Percentiles rank a stretch among this genome's conserved stretches.
phyloP scores from a whole-genome alignment of 2,797 vertebrate genomes.

The Myotis pilosus region DNA sequence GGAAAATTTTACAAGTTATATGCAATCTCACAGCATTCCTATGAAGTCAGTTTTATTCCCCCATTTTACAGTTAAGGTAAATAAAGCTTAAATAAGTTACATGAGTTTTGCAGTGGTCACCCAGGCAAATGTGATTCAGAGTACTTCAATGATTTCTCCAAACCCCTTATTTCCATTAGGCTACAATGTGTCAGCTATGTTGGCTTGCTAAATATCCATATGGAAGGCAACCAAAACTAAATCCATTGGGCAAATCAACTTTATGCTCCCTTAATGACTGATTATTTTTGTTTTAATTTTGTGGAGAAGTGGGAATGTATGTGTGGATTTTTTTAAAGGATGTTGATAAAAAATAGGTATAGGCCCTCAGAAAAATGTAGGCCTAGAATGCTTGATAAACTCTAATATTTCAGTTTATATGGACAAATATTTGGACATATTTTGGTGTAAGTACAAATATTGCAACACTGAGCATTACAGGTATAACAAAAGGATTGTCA shows the following conservation, averaged over 20 bases:
- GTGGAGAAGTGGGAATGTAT: neutral
- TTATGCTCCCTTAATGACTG: neutral
- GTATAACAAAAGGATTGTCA: neutral
- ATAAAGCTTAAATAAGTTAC: conserved; percentile 20
- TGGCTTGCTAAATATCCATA: conserved; percentile 8
- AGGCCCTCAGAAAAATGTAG: neutral
- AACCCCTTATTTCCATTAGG: neutral
- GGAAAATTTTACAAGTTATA: neutral
- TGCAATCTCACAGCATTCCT: neutral
- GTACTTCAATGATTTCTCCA: conserved; percentile 2
- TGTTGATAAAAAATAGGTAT: conserved; percentile 40
- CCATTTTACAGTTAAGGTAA: conserved; percentile 5
- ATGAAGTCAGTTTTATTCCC: neutral
- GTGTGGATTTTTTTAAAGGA: conserved; percentile 30
- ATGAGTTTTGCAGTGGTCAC: neutral
- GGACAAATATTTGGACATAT: neutral
- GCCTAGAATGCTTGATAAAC: conserved; percentile 19
- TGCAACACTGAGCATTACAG: neutral
- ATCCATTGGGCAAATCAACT: neutral
- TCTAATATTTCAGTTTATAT: conserved; percentile 29
- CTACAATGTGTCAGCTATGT: neutral
- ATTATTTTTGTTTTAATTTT: conserved; percentile 40
- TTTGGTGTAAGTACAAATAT: conserved; percentile 26
- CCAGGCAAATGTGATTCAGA: neutral
- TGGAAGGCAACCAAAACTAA: conserved; percentile 19